phyloP scores from a whole-genome alignment of 35 echinoderm and acorn worm species.

The Ophiothrix spiculata region DNA sequence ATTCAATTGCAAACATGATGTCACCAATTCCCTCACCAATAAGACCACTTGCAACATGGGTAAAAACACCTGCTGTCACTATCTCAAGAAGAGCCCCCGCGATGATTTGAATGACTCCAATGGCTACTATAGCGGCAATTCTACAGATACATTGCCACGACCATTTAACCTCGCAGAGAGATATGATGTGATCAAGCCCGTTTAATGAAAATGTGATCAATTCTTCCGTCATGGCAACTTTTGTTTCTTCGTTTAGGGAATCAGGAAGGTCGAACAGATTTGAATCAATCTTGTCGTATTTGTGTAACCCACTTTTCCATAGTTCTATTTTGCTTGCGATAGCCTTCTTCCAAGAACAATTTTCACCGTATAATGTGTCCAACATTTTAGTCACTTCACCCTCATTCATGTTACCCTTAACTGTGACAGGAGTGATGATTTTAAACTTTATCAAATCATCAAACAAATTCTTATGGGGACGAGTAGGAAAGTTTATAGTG shows the following conservation, averaged over 20 bases:
- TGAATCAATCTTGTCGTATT: not conserved
- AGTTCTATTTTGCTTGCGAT: not conserved
- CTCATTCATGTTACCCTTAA: not conserved
- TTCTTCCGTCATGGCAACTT: not conserved
- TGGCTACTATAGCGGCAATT: not conserved
- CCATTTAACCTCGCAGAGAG: not conserved
- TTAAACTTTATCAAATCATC: not conserved
- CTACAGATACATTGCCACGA: not conserved
- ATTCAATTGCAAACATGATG: not conserved
- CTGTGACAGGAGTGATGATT: not conserved
- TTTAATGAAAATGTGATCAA: not conserved
- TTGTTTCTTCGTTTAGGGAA: not conserved
- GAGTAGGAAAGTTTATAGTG: not conserved
- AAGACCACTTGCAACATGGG: not conserved
- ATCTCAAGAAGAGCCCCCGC: not conserved
- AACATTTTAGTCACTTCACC: not conserved
- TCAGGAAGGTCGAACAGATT: not conserved
- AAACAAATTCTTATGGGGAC: not conserved
- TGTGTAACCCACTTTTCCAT: not conserved
- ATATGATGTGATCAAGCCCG: not conserved
- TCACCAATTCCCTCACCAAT: not conserved
- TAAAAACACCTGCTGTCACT: not conserved
- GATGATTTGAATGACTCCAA: not conserved
- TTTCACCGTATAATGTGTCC: not conserved
- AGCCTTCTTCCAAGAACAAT: not conserved